phyloP scores from a whole-genome alignment of 2,797 vertebrate species.

The Apodemus agrarius region DNA sequence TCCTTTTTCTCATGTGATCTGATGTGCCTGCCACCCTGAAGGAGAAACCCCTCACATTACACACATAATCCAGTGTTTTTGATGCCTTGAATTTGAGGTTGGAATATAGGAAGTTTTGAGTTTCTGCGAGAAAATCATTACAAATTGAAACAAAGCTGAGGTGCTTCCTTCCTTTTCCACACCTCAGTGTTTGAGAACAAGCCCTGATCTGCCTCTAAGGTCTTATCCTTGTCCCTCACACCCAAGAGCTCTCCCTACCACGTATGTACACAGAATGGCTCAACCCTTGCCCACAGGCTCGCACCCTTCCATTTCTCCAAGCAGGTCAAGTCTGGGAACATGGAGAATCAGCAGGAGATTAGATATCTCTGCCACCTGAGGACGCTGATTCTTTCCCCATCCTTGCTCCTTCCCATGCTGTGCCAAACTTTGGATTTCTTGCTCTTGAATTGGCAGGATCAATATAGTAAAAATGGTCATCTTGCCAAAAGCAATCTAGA shows the following conservation, averaged over 20 bases:
- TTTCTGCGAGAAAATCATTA: neutral
- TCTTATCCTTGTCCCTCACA: neutral
- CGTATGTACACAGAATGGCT: rapidly evolving
- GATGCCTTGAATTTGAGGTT: neutral
- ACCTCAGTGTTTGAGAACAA: neutral
- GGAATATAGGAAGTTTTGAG: neutral
- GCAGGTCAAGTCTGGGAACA: neutral
- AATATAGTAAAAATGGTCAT: too few relatives aligned
- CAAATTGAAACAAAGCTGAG: neutral
- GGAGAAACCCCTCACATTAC: neutral
- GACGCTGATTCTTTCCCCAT: neutral
- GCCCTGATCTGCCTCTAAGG: neutral
- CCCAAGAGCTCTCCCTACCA: neutral
- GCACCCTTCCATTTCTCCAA: neutral
- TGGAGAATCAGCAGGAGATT: neutral
- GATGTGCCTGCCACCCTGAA: neutral
- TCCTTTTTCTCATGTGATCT: constrained; percentile 7
- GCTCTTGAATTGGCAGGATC: too few relatives aligned
- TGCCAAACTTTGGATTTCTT: neutral
- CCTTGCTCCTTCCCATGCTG: neutral
- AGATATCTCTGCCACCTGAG: neutral
- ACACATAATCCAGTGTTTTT: neutral
- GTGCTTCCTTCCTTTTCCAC: neutral
- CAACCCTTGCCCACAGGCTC: neutral
- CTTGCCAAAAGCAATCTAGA: too few relatives aligned